phyloP scores from a whole-genome alignment of 2,113 vertebrate genomes.

The Apeltes quadracus region DNA sequence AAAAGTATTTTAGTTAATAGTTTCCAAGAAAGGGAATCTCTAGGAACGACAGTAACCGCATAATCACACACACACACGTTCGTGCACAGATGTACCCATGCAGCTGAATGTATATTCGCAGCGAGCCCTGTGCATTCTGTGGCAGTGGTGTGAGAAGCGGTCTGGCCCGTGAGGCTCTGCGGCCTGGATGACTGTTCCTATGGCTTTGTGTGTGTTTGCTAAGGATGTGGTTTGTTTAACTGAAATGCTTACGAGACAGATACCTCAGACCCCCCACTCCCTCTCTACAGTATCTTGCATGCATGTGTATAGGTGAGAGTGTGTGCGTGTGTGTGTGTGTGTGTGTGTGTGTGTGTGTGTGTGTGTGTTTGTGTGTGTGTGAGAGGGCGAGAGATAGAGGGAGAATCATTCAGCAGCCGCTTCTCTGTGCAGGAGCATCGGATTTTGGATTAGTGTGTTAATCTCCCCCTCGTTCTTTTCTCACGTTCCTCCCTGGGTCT shows the following conservation, averaged over 20 bases:
- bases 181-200: constrained; percentile 37
- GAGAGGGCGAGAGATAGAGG: not conserved
- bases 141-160: constrained; percentile 41
- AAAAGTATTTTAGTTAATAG: constrained; percentile 47
- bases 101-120: constrained; percentile 29
- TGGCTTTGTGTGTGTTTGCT: constrained; percentile 31
- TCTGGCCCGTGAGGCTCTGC: constrained; percentile 54
- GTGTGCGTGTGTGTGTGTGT: constrained; percentile 10
- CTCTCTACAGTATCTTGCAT: constrained; percentile 21
- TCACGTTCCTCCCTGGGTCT: constrained; percentile 48
- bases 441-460: constrained; percentile 76
- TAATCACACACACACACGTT: not conserved
- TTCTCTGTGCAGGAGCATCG: constrained; percentile 66
- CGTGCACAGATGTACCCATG: constrained; percentile 4
- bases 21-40: constrained; percentile 52
- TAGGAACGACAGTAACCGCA: constrained; percentile 38
- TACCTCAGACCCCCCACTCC: constrained; percentile 19
- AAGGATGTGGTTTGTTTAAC: constrained; percentile 72
- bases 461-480: constrained; percentile 66
- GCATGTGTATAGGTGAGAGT: not conserved
- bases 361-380: not conserved
- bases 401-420: constrained; percentile 62
- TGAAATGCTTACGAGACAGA: constrained; percentile 57
- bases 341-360: constrained; percentile 9
- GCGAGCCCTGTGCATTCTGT: constrained; percentile 27